Evolutionary conservation across 2,888 invertebrate genomes (phyloP).

Genomic region (Macaria liturata): DNA sequence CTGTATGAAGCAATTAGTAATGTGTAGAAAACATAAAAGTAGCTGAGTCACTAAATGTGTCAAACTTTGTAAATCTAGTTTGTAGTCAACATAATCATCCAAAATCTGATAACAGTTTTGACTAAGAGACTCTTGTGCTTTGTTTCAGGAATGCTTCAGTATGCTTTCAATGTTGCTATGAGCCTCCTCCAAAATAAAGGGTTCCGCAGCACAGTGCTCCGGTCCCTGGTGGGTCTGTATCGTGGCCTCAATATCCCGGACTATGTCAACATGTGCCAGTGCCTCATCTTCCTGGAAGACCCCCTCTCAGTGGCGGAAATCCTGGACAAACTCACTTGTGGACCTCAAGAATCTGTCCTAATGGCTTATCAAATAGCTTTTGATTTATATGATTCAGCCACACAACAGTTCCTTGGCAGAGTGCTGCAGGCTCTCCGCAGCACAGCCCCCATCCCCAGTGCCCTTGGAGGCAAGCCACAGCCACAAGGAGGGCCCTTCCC

Average conservation of each 20-base stretch:
- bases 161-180: conserved; percentile 98
- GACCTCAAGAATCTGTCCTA: conserved; percentile 89
- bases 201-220: conserved; percentile 95
- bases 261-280: conserved; percentile 99
- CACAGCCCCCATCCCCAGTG: conserved; percentile 91
- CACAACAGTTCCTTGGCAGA: conserved; percentile 96
- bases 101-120: not conserved
- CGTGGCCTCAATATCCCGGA: conserved; percentile 95
- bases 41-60: too few species aligned
- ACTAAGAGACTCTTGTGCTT: conserved; percentile 19
- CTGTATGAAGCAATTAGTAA: too few species aligned
- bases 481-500: conserved; percentile 85
- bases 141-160: conserved; percentile 90
- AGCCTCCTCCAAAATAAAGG: conserved; percentile 96
- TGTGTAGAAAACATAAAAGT: too few species aligned
- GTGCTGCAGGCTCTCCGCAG: conserved; percentile 92
- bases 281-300: conserved; percentile 97
- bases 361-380: conserved; percentile 99
- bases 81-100: too few species aligned
- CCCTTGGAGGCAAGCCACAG: conserved; percentile 89
- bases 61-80: too few species aligned
- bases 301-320: conserved; percentile 96
- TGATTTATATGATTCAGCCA: conserved; percentile 99
- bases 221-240: conserved; percentile 95
- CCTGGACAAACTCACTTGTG: conserved; percentile 93